These are phyloP conservation scores for Miniopterus natalensis DNA, from an alignment of 2,113 vertebrate species.

Conservation along the genomic window DNA sequence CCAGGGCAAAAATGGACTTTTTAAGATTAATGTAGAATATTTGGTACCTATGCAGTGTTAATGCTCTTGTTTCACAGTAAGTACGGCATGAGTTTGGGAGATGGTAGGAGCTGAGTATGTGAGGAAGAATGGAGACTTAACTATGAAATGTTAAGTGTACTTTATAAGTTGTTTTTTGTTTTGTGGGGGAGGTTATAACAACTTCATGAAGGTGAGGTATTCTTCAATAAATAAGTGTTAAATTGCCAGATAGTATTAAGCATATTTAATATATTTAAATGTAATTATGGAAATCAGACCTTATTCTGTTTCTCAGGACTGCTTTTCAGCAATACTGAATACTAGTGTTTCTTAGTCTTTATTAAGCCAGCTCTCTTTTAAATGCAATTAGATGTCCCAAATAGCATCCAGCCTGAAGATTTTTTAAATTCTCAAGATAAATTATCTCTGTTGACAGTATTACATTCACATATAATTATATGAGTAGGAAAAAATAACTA, in stretches of 20 bases:
- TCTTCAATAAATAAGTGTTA: neutral
- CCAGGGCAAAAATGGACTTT: neutral
- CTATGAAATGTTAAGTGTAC: neutral
- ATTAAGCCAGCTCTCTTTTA: constrained; percentile 22
- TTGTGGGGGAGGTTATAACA: neutral
- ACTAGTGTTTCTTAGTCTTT: neutral
- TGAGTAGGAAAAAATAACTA: neutral
- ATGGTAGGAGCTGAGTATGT: neutral
- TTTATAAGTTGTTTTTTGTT: neutral
- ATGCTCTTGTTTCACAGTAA: neutral
- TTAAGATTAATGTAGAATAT: constrained; percentile 23
- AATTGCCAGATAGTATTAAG: neutral
- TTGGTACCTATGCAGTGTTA: neutral
- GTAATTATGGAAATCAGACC: neutral
- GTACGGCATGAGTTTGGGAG: neutral
- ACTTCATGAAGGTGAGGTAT: neutral
- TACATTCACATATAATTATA: neutral
- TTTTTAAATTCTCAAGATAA: neutral
- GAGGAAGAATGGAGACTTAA: neutral
- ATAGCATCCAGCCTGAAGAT: constrained; percentile 15
- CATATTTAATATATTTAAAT: neutral
- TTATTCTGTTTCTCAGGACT: neutral
- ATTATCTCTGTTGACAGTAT: neutral
- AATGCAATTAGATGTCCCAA: neutral
- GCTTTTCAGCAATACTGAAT: constrained; percentile 13